A percentile compares a stretch with the other conserved stretches of the same genome.
Conservation (phyloP, 2,888 invertebrate species). For the Heliconius sara region DNA sequence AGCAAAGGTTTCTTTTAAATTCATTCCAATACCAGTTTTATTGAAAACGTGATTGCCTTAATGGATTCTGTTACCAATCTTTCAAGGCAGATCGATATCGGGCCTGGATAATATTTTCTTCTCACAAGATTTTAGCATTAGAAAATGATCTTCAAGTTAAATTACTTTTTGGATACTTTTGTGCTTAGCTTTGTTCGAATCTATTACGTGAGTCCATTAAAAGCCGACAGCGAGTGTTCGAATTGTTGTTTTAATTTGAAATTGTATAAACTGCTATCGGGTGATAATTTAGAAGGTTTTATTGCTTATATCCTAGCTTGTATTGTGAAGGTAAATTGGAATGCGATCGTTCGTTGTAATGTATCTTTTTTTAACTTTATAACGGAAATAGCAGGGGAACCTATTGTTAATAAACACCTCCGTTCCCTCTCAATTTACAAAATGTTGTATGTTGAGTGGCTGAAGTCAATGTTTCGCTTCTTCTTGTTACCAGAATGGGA, state of each 20-base stretch:
- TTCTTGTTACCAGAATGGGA: no score
- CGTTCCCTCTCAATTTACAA: neutral
- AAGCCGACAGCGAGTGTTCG: constrained; percentile 36
- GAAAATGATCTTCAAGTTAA: constrained; percentile 39
- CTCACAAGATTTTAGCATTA: constrained; percentile 30
- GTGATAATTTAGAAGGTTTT: constrained; percentile 50
- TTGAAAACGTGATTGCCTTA: constrained; percentile 78
- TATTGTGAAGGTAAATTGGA: constrained; percentile 48
- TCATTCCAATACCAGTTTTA: constrained; percentile 68
- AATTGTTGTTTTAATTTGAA: constrained; percentile 47
- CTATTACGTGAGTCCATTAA: constrained; percentile 41
- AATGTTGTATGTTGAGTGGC: no score
- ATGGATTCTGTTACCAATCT: constrained; percentile 58
- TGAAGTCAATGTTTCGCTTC: no score
- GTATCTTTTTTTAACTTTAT: neutral
- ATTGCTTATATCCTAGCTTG: constrained; percentile 46
- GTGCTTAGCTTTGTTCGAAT: constrained; percentile 34
- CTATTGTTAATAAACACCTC: neutral
- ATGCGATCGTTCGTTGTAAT: constrained; percentile 45
- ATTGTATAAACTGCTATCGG: constrained; percentile 46
- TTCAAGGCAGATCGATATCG: constrained; percentile 18
- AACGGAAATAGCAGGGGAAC: neutral
- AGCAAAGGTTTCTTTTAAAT: constrained; percentile 67
- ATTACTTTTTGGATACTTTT: constrained; percentile 40
- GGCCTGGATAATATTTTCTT: constrained; percentile 24